Evolutionary conservation across 2,113 vertebrate genomes (phyloP).

Genomic region (Taxidea taxus): DNA sequence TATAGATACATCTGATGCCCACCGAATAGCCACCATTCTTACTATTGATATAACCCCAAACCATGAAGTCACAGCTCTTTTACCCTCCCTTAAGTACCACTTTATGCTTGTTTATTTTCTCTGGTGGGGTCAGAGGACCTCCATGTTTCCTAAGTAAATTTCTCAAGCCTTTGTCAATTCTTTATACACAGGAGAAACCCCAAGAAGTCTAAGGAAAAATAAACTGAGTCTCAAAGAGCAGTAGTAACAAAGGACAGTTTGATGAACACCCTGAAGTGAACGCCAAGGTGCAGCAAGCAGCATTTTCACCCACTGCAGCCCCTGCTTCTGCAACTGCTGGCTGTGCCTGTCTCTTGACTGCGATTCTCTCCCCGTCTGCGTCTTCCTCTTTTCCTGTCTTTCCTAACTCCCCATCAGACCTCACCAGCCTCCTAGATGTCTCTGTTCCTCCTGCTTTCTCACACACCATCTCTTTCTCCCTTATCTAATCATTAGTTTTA

Average conservation of each 20-base stretch:
- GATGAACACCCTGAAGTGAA: not conserved
- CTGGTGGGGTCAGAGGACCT: conserved; percentile 67
- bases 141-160: conserved; percentile 70
- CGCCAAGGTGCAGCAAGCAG: not conserved
- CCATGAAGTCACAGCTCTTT: conserved; percentile 31
- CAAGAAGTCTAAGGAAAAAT: conserved; percentile 64
- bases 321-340: too few species aligned
- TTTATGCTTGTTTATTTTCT: conserved; percentile 73
- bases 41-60: not conserved
- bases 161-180: conserved; percentile 70
- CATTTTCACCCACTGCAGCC: not conserved
- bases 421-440: not conserved
- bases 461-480: not conserved
- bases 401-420: not conserved
- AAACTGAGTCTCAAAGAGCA: conserved; percentile 49
- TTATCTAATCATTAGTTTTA: not conserved
- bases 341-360: not conserved
- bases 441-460: not conserved
- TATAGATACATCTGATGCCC: not conserved
- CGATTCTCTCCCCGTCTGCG: too few species aligned
- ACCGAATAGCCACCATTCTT: not conserved
- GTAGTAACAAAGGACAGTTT: not conserved
- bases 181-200: conserved; percentile 62
- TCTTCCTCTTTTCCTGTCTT: not conserved
- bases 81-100: conserved; percentile 49